These are phyloP conservation scores for Poeciliopsis retropinna DNA, from an alignment of 2,113 vertebrate species.

Conservation along the genomic window DNA sequence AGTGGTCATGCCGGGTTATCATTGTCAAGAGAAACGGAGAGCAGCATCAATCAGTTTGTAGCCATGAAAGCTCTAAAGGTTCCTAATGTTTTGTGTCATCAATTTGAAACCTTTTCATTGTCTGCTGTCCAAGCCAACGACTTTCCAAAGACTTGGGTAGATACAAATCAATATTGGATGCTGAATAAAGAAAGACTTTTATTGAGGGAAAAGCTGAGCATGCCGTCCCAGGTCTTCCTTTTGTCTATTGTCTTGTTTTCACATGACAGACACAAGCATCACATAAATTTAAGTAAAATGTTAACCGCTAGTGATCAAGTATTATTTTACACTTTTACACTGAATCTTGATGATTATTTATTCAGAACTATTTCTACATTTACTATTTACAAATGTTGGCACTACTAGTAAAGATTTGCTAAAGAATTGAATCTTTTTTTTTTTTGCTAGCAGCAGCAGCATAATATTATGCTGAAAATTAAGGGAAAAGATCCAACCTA, in stretches of 20 bases:
- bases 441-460: background rate
- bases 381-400: background rate
- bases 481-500: too few species aligned
- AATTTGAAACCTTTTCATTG: constrained; percentile 25
- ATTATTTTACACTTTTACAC: background rate
- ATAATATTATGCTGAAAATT: background rate
- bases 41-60: constrained; percentile 32
- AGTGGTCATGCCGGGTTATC: background rate
- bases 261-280: constrained; percentile 5
- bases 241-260: constrained; percentile 37
- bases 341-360: background rate
- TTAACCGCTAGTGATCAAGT: background rate
- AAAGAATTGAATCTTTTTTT: background rate
- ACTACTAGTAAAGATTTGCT: background rate
- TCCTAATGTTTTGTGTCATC: constrained; percentile 38
- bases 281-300: background rate
- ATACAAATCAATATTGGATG: constrained; percentile 62
- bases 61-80: constrained; percentile 41
- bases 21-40: constrained; percentile 14
- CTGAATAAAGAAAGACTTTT: constrained; percentile 24
- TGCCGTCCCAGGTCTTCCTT: constrained; percentile 16
- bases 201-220: constrained; percentile 43
- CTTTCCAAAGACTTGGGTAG: constrained; percentile 40
- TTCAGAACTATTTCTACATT: background rate
- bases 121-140: constrained; percentile 37